phyloP scores from a whole-genome alignment of 2,113 vertebrate species.

The Sciurus niger region DNA sequence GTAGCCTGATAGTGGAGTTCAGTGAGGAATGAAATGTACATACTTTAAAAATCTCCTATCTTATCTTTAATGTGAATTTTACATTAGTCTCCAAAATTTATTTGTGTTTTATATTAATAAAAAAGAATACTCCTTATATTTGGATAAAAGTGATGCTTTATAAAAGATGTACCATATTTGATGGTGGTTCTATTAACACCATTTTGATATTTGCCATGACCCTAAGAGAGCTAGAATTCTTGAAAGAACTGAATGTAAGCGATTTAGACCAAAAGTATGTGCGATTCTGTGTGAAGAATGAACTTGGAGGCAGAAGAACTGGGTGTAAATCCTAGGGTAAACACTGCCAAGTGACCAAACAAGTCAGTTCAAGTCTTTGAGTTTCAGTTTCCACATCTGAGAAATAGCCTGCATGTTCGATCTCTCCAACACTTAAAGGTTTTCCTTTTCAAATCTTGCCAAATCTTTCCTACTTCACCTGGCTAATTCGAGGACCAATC shows the following conservation, averaged over 20 bases:
- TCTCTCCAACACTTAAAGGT: not conserved
- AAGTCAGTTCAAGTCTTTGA: not conserved
- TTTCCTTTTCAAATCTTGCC: not conserved
- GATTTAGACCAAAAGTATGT: not conserved
- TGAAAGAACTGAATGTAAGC: not conserved
- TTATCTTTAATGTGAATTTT: constrained; percentile 11
- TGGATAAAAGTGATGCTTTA: not conserved
- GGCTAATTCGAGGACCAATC: not conserved
- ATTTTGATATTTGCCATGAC: not conserved
- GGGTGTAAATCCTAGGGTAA: not conserved
- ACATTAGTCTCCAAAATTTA: not conserved
- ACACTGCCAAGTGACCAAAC: not conserved
- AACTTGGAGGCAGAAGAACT: not conserved
- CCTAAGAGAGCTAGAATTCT: not conserved
- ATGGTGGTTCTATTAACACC: not conserved
- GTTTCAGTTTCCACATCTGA: not conserved
- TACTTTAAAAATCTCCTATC: not conserved
- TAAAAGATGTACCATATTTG: not conserved
- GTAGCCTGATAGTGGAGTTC: not conserved
- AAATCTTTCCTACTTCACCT: not conserved
- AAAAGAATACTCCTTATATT: not conserved
- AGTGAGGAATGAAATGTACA: not conserved
- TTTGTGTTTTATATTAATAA: constrained; percentile 11
- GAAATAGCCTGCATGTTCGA: not conserved
- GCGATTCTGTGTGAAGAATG: not conserved